A percentile compares a stretch with the other conserved stretches of the same genome.
These are phyloP conservation scores for Rhyzopertha dominica DNA, from an alignment of 1,140 invertebrate species.

Conservation along the genomic window DNA sequence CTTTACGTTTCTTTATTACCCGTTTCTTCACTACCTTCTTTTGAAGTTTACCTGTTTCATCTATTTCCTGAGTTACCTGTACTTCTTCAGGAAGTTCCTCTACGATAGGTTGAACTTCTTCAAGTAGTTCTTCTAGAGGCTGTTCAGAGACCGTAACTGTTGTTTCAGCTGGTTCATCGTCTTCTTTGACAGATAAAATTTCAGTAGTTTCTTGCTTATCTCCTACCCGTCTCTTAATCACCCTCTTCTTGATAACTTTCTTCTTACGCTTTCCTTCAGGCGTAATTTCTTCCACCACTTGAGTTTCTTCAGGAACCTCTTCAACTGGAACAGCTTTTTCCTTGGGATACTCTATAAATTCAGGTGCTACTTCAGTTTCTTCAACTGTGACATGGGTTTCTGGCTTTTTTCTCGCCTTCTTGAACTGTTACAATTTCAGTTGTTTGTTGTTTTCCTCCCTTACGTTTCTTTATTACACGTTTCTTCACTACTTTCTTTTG, in stretches of 20 bases:
- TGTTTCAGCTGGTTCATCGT: constrained; percentile 31
- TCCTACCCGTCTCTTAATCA: constrained; percentile 28
- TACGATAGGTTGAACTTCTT: constrained; percentile 26
- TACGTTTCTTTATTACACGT: constrained; percentile 30
- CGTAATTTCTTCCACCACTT: constrained; percentile 38
- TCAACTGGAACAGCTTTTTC: constrained; percentile 23
- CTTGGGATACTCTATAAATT: constrained; percentile 20
- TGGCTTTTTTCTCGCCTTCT: constrained; percentile 25
- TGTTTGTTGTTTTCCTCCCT: constrained; percentile 28
- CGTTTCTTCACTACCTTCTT: constrained; percentile 43
- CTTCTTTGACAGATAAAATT: constrained; percentile 41
- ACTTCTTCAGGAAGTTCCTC: constrained; percentile 18
- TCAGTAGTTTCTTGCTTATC: constrained; percentile 33
- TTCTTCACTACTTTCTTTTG: constrained; percentile 33
- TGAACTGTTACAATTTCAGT: constrained; percentile 35
- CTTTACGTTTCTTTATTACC: constrained; percentile 36
- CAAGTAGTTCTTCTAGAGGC: constrained; percentile 26
- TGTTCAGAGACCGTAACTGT: constrained; percentile 25
- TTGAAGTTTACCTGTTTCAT: constrained; percentile 27
- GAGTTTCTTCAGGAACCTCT: constrained; percentile 40
- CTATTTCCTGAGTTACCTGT: constrained; percentile 20
- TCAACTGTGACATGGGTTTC: constrained; percentile 31
- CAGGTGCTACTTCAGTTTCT: constrained; percentile 40
- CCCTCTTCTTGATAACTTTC: constrained; percentile 34
- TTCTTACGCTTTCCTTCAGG: constrained; percentile 31